Evolutionary conservation across 2,888 invertebrate species (phyloP).

Genomic region (Anthophora plumipes): DNA sequence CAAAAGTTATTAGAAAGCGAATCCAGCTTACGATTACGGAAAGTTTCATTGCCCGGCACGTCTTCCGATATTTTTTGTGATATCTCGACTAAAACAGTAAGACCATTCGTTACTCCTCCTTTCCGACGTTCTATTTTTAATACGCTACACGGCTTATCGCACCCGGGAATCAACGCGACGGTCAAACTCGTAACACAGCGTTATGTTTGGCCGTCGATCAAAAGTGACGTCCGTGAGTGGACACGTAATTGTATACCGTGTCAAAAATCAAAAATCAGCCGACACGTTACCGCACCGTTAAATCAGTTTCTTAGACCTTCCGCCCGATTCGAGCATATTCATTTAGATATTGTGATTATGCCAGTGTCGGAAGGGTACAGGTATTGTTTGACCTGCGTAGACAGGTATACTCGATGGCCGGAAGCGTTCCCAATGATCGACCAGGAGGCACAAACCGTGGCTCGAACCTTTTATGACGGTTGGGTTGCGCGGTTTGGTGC

Average conservation of each 20-base stretch:
- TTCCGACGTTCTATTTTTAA: not conserved
- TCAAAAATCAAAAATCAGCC: not conserved
- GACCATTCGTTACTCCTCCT: not conserved
- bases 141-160: not conserved
- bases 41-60: not conserved
- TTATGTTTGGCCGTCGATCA: too few species aligned
- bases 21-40: too few species aligned
- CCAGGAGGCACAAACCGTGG: not conserved
- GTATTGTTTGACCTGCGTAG: constrained; percentile 5
- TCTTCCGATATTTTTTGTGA: not conserved
- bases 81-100: not conserved
- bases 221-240: too few species aligned
- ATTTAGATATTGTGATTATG: not conserved
- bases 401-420: constrained; percentile 8
- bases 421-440: not conserved
- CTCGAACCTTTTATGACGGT: not conserved
- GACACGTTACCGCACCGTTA: not conserved
- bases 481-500: constrained; percentile 2
- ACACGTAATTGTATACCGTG: constrained; percentile 4
- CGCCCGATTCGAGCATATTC: not conserved
- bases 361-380: not conserved
- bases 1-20: not conserved
- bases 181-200: not conserved
- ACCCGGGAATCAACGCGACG: not conserved
- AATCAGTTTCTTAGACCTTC: not conserved